phyloP scores from a whole-genome alignment of 2,888 invertebrate genomes.

The Sphaerophoria taeniata region DNA sequence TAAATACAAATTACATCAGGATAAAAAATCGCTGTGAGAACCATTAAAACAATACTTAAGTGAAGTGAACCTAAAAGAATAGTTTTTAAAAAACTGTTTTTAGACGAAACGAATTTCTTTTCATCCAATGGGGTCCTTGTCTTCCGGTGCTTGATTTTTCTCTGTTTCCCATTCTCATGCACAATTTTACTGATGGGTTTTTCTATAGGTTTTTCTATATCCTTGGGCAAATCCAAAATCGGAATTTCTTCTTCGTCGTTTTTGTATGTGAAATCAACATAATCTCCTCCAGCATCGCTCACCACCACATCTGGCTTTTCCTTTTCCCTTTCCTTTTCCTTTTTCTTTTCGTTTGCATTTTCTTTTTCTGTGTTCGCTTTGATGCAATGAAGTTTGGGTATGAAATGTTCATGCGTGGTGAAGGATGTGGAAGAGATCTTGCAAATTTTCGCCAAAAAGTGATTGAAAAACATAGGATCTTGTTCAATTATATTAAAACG shows the following conservation, averaged over 20 bases:
- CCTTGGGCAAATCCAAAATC: background rate
- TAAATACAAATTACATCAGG: slow-evolving; percentile 78
- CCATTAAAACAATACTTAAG: slow-evolving; percentile 77
- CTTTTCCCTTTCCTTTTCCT: too few species aligned
- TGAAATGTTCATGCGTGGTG: background rate
- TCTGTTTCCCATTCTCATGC: too few species aligned
- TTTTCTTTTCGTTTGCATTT: too few species aligned
- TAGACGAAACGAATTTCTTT: slow-evolving; percentile 61
- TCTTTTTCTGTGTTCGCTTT: background rate
- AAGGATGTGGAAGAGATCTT: slow-evolving; percentile 18
- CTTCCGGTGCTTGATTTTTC: slow-evolving; percentile 34
- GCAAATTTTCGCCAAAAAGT: slow-evolving; percentile 72
- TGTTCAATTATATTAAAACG: slow-evolving; percentile 80
- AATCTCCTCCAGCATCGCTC: slow-evolving; percentile 51
- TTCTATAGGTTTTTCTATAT: background rate
- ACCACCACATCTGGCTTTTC: background rate
- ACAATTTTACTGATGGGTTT: slow-evolving; percentile 53
- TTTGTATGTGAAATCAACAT: slow-evolving; percentile 1
- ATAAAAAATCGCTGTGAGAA: slow-evolving; percentile 79
- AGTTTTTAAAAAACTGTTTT: slow-evolving; percentile 76
- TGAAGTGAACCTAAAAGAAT: slow-evolving; percentile 78
- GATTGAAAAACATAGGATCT: slow-evolving; percentile 79
- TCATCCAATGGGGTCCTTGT: slow-evolving; percentile 72
- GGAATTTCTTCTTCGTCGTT: background rate
- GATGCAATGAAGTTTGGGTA: slow-evolving; percentile 3